Base-by-base conservation (phyloP, 2,888 invertebrate species). In the Drosophila siamana region DNA sequence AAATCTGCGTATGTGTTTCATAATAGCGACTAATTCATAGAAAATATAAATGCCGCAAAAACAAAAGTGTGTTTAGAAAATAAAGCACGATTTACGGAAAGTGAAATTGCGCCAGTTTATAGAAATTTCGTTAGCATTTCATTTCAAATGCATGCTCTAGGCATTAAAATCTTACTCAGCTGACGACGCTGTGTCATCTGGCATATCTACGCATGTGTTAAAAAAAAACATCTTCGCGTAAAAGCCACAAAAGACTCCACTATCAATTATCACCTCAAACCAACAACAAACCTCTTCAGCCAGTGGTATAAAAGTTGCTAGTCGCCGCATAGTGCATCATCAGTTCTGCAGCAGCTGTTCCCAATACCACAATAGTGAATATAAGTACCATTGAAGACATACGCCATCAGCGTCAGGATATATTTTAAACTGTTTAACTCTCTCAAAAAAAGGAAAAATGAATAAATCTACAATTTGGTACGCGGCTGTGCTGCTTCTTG, bases 391-490 rank as follows among this genome's bases (percentile, higher is more conserved):
- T 3, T 5, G 11, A 38, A 51, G 26, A 13, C 16, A 54, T 33
- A n/a, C 33, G 33, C 36, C 36, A 0, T 6, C 7, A 13, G 36
- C 7, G 6, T 13, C 13, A 38, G 36, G 36, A 46, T 43, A 33
- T 65, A 46, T 28, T 24, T 48, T 43, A 19, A 28, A 15, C 19
- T 36, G 5, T 50, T 3, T 19, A 1, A 3, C 19, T 19, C 19
- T 19, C 19, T 19, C 1, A 19, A 19, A 19, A 19, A 19, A 19
- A 19, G 19, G 19, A 47, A 74, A 74, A 59, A 90, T 90, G 90
- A 80, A 89, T 74, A 90, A 80, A 70, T 79, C 80, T 38, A 74
- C 74, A n/a, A 81, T 90, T 57, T 87, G 78, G 79, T 80, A 89
- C 38, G 79, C 81, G 46, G 69, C 78, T 19, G 70, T 84, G 52